A percentile compares a stretch with the other conserved stretches of the same genome.
Conservation (phyloP, 2,113 vertebrate species). For the Equus quagga region DNA sequence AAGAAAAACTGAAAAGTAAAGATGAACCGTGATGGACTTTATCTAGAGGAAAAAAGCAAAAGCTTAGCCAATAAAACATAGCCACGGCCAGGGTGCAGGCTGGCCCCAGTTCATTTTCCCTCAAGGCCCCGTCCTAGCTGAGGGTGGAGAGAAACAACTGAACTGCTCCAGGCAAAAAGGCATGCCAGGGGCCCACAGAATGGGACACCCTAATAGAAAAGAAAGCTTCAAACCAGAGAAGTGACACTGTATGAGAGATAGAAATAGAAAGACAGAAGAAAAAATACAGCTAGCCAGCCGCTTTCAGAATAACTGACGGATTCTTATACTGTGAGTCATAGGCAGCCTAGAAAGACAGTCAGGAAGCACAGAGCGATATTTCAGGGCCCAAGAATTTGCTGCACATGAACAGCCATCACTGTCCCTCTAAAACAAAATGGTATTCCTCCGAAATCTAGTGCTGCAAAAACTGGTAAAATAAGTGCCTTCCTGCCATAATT, state of each 20-base stretch:
- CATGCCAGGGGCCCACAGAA: not conserved
- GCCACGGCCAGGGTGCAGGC: not conserved
- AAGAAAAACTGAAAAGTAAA: constrained; percentile 29
- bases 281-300: not conserved
- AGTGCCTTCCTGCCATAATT: not conserved
- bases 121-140: not conserved
- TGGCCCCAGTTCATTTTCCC: not conserved
- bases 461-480: constrained; percentile 27
- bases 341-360: not conserved
- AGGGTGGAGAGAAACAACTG: not conserved
- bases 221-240: not conserved
- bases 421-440: constrained; percentile 22
- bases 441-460: not conserved
- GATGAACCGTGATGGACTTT: not conserved
- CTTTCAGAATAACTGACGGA: constrained; percentile 58
- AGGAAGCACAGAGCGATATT: constrained; percentile 47
- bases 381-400: constrained; percentile 45
- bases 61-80: not conserved
- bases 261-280: not conserved
- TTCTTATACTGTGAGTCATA: constrained; percentile 27
- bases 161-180: not conserved
- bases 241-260: not conserved
- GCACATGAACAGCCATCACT: constrained; percentile 7
- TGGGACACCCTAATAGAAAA: not conserved
- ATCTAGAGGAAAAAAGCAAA: not conserved